Conservation (phyloP, 2,113 vertebrate genomes). For the Propithecus coquereli region DNA sequence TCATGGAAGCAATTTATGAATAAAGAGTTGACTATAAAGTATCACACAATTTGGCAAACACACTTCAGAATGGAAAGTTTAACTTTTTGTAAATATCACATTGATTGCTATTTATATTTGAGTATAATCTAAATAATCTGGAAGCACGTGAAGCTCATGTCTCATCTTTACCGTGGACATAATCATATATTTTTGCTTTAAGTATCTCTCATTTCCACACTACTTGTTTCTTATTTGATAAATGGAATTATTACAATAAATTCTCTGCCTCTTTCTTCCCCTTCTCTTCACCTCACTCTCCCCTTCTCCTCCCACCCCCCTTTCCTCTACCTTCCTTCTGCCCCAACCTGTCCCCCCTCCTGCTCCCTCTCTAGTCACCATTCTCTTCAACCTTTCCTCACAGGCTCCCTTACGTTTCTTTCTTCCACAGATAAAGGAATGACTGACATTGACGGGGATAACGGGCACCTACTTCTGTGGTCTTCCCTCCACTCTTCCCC, state of each 20-base stretch:
- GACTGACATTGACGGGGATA: too few relatives aligned
- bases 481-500: not conserved
- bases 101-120: not conserved
- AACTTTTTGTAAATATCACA: not conserved
- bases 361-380: fast-evolving
- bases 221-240: not conserved
- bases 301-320: not conserved
- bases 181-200: not conserved
- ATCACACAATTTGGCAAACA: not conserved
- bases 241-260: not conserved
- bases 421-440: not conserved
- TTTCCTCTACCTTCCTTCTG: not conserved
- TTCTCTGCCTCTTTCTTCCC: not conserved
- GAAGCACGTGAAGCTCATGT: not conserved
- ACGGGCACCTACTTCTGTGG: not conserved
- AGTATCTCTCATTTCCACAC: not conserved
- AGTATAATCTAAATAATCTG: not conserved
- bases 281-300: not conserved
- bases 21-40: too few relatives aligned
- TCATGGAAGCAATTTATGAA: not conserved
- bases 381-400: not conserved
- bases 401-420: not conserved
- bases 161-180: not conserved
- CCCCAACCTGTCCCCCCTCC: not conserved
- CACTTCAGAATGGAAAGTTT: not conserved